Base-by-base conservation (phyloP, 1,140 invertebrate genomes). In the Grapholita molesta region DNA sequence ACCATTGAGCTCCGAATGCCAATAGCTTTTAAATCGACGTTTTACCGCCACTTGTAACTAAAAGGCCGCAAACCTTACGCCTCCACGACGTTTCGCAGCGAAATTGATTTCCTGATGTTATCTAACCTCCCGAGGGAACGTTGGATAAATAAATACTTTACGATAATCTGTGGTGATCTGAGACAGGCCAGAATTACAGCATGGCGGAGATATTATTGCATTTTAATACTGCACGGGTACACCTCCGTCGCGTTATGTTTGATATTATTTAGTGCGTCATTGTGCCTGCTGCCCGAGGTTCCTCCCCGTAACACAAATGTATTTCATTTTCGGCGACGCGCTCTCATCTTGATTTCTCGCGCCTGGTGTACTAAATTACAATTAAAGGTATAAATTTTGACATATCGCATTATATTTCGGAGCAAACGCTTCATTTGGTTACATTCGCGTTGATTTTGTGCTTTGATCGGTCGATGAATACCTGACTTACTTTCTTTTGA, bases 141-240 rank as follows among this genome's bases (percentile, higher is more conserved):
- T 65, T 86, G 85, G 85, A 89, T 89, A 89, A 90, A 90, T 90
- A 90, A 90, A 89, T 89, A 90, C 83, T 90, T 89, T 87, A 84
- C 79, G 80, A 86, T 89, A 86, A 90, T 90, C 88, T 86, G 69
- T 71, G 71, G 66, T 78, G 83, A 84, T 90, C 85, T 79, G 81
- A 84, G 86, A 86, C 88, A 89, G 85, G 84, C 81, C 85, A 81
- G 86, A 83, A 85, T 87, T 88, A 88, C 84, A 76, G 80, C 76
- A 75, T 73, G 76, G 69, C 55, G 76, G 76, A 80, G 82, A 86
- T 88, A 88, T 90, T 90, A 90, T 89, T 89, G 86, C 86, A 83
- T 90, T 90, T 90, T 90, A 90, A 89, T 90, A 87, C 79, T 74
- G 75, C 74, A 66, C 71, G 70, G 81, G 74, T 86, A 86, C 86